Evolutionary conservation across 35 echinoderm and acorn worm genomes (phyloP), one percentile per base, ranked within the genome.

Genomic region (Apostichopus parvimensis): DNA sequence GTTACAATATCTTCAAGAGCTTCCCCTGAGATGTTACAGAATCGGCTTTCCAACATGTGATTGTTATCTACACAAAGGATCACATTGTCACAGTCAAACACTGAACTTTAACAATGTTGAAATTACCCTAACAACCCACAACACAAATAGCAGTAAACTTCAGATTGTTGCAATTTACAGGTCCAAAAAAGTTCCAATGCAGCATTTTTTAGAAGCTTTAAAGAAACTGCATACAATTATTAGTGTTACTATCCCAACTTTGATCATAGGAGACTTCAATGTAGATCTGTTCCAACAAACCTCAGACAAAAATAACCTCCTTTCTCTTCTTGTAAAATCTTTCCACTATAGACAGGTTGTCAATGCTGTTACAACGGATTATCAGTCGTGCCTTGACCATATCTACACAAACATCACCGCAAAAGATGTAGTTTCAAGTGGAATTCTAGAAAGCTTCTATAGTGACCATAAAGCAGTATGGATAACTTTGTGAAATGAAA

Each of bases 201-300:
- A 21, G 9, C 1, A 53, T 0, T 59, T 86, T 21, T 1, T 76
- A 0, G n/a, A 66, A 9, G 56, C 52, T 62, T 54, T 81, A 54
- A 54, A 14, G 7, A 7, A 81, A 5, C 6, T 81, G 6, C 3
- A 45, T 10, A 81, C 6, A 52, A 8, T 5, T 5, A 4, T 81
- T 6, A 45, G 53, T 9, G 6, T 1, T 53, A 52, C 45, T 15
- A 58, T 68, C 6, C 80, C 61, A 86, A 65, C 52, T 17, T 4
- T 92, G 26, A 83, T 92, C 45, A 55, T 77, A 12, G 90, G 77
- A 54, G 90, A 91, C 54, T 79, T 91, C 90, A 91, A 91, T 21
- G 21, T 91, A 54, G 90, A 92, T 62, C 11, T 77, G 13, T 66
- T 90, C 6, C 61, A 90, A 75, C 20, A 25, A 8, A 15, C 64